Percentiles rank a stretch among this genome's conserved stretches.
phyloP scores from a whole-genome alignment of 2,888 invertebrate genomes.

The Andrena chrysosceles region DNA sequence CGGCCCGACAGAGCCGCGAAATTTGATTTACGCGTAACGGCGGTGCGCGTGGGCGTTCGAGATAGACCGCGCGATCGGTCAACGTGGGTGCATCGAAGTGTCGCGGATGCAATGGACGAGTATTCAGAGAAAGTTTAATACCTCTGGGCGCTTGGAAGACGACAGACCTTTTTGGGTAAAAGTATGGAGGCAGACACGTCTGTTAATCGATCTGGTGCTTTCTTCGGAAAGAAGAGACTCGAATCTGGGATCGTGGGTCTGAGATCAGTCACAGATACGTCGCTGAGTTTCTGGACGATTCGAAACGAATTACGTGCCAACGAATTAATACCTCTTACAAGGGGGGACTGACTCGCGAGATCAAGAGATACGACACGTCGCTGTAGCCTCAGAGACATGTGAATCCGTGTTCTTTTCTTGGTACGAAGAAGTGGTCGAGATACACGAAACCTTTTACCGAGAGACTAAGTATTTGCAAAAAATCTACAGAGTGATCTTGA shows the following conservation, averaged over 20 bases:
- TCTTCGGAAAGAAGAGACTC: neutral
- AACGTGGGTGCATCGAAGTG: conserved; percentile 53
- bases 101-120: conserved; percentile 36
- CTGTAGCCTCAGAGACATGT: neutral
- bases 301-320: conserved; percentile 64
- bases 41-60: conserved; percentile 50
- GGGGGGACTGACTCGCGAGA: conserved; percentile 38
- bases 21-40: conserved; percentile 68
- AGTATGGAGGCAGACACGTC: neutral
- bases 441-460: neutral
- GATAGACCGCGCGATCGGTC: conserved; percentile 53
- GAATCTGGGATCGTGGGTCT: conserved; percentile 20
- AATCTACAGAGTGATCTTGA: neutral
- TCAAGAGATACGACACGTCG: conserved; percentile 63
- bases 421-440: neutral
- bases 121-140: neutral
- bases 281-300: conserved; percentile 3
- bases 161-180: neutral
- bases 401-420: neutral
- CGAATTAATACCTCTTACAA: conserved; percentile 65
- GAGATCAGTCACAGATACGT: conserved; percentile 1
- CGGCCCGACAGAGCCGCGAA: conserved; percentile 43
- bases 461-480: neutral
- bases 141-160: neutral
- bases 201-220: neutral